phyloP scores from a whole-genome alignment of 92 coral and sea anemone species.

The Phenganax subtilis region DNA sequence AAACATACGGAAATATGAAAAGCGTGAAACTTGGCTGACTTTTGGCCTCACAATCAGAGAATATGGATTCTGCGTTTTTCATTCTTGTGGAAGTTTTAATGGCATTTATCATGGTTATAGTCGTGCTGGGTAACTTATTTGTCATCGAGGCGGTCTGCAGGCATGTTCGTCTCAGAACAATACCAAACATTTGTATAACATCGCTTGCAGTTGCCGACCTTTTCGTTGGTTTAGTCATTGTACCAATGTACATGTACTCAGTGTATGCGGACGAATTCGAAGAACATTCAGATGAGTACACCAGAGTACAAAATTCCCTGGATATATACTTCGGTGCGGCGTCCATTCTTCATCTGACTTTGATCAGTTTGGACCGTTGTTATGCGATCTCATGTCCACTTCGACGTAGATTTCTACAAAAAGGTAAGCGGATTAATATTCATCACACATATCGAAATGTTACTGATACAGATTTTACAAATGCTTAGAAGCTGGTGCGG shows the following conservation, averaged over 20 bases:
- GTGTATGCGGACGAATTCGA: background rate
- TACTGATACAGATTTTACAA: too few species aligned
- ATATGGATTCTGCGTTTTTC: constrained; percentile 17
- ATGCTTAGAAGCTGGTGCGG: background rate
- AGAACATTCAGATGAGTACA: background rate
- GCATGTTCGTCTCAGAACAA: constrained; percentile 20
- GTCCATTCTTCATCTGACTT: constrained; percentile 80
- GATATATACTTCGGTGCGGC: constrained; percentile 85
- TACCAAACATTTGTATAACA: constrained; percentile 27
- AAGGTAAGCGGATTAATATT: constrained; percentile 52
- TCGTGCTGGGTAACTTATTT: constrained; percentile 24
- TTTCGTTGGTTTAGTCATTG: constrained; percentile 18
- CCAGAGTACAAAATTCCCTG: constrained; percentile 2
- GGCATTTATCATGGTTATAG: background rate
- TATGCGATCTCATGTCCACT: constrained; percentile 88
- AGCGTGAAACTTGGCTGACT: too few species aligned
- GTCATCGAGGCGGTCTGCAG: constrained; percentile 32
- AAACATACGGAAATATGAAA: too few species aligned
- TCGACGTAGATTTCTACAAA: constrained; percentile 61
- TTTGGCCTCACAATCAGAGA: background rate
- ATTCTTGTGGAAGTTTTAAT: constrained; percentile 21
- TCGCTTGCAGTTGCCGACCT: constrained; percentile 38
- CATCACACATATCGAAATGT: background rate
- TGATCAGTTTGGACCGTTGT: constrained; percentile 90
- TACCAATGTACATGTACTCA: constrained; percentile 38